A percentile compares a stretch with the other conserved stretches of the same genome.
These are phyloP conservation scores for Misgurnus anguillicaudatus DNA, from an alignment of 2,113 vertebrate genomes.

Conservation along the genomic window DNA sequence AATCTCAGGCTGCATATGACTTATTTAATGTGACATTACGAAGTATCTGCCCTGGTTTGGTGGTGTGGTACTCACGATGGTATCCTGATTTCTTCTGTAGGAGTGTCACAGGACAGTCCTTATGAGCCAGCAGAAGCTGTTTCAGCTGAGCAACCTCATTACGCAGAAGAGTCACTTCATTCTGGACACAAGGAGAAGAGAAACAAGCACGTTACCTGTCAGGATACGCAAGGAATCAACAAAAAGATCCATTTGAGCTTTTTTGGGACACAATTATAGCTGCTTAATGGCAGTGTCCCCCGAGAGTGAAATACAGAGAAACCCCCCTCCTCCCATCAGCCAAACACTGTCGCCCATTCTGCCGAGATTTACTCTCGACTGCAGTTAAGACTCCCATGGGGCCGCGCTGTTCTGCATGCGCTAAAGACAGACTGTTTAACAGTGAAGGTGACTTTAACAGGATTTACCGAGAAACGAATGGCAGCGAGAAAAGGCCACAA, in stretches of 20 bases:
- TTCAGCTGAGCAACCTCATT: conserved; percentile 99
- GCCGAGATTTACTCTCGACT: conserved; percentile 72
- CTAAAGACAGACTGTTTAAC: conserved; percentile 74
- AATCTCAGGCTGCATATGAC: not conserved
- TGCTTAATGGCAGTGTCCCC: conserved; percentile 31
- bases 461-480: conserved; percentile 67
- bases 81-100: conserved; percentile 99
- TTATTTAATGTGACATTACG: not conserved
- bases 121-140: conserved; percentile 99
- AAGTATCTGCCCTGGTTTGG: not conserved
- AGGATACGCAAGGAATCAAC: conserved; percentile 4
- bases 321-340: conserved; percentile 43
- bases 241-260: conserved; percentile 57
- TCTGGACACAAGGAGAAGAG: conserved; percentile 76
- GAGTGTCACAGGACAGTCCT: conserved; percentile 99
- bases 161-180: conserved; percentile 98
- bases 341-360: conserved; percentile 49
- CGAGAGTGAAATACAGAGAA: conserved; percentile 37
- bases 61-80: conserved; percentile 91
- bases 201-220: conserved; percentile 59
- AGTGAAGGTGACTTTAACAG: conserved; percentile 82
- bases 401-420: conserved; percentile 71
- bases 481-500: conserved; percentile 54
- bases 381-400: conserved; percentile 69
- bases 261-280: conserved; percentile 42